These are phyloP conservation scores for Mastomys coucha DNA, from an alignment of 2,113 vertebrate species.

Conservation along the genomic window DNA sequence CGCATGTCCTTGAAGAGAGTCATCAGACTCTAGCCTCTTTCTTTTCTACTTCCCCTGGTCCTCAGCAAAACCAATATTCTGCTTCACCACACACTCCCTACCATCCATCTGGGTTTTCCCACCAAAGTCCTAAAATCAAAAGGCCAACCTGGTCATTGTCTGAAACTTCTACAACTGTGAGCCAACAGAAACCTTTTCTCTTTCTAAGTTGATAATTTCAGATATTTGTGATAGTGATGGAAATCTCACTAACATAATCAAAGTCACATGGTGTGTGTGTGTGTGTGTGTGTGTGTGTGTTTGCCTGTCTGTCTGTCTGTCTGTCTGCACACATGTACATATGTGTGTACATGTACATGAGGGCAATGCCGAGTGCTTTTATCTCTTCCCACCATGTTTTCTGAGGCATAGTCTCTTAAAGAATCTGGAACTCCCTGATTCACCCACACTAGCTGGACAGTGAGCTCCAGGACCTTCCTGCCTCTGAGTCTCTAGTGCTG, in stretches of 20 bases:
- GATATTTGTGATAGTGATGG: neutral
- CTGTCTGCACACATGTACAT: neutral
- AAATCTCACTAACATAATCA: neutral
- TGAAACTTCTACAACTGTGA: neutral
- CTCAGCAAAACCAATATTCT: neutral
- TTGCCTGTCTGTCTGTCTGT: no score
- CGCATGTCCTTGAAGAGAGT: neutral
- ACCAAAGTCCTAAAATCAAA: neutral
- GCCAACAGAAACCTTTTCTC: neutral
- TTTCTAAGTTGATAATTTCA: neutral
- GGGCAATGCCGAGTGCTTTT: neutral
- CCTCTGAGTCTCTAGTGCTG: neutral
- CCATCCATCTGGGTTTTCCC: neutral
- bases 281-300: neutral
- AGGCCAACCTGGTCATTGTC: neutral
- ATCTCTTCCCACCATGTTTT: neutral
- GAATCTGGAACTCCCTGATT: neutral
- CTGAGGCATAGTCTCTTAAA: neutral
- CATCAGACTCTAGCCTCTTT: neutral
- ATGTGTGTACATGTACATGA: neutral
- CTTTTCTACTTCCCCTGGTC: neutral
- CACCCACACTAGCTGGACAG: neutral
- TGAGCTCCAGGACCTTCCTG: neutral
- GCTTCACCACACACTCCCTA: neutral
- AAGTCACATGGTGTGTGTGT: neutral